These are phyloP conservation scores for Saxidomus purpurata DNA, from an alignment of 1,140 invertebrate genomes.

Conservation along the genomic window DNA sequence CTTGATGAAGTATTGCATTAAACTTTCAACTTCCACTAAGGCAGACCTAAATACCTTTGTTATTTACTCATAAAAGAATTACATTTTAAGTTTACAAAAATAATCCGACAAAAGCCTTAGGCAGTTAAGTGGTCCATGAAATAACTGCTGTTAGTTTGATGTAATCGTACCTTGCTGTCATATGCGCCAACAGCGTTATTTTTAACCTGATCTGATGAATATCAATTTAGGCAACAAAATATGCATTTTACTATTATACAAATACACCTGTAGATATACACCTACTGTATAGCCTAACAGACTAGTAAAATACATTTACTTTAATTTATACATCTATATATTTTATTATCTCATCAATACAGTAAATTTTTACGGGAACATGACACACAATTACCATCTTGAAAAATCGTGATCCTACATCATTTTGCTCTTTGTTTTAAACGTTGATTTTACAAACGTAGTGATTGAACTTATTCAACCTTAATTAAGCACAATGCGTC, in stretches of 20 bases:
- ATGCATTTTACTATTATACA: background rate
- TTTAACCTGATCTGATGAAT: background rate
- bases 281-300: background rate
- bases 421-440: too few species aligned
- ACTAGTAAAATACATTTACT: background rate
- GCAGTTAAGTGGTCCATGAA: background rate
- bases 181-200: background rate
- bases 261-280: too few species aligned
- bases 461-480: too few species aligned
- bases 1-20: background rate
- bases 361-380: too few species aligned
- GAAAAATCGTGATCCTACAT: too few species aligned
- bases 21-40: background rate
- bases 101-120: background rate
- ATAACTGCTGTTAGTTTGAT: background rate
- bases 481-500: too few species aligned
- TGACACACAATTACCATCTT: too few species aligned
- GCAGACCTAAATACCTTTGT: conserved; percentile 9
- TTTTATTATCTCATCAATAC: too few species aligned
- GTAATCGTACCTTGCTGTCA: background rate
- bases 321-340: background rate
- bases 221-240: background rate
- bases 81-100: background rate
- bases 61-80: conserved; percentile 6
- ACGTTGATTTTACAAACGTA: too few species aligned